Percentiles rank a stretch among this genome's conserved stretches.
Evolutionary conservation across 2,888 invertebrate species (phyloP).

Genomic region (Caenorhabditis sinica): DNA sequence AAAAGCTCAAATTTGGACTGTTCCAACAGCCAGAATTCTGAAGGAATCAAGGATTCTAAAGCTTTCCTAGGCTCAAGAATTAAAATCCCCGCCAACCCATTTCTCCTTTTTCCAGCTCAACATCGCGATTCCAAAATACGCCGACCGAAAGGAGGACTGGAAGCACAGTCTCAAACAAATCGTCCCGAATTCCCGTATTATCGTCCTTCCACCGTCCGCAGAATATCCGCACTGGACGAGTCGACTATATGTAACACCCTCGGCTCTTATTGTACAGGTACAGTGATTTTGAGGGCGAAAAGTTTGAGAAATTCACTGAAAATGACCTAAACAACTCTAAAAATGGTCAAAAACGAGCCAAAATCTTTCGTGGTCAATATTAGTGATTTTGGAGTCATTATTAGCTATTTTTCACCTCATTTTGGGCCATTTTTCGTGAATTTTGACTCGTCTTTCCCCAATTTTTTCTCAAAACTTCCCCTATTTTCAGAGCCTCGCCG

Average conservation of each 20-base stretch:
- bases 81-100: background rate
- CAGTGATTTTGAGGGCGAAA: slow-evolving; percentile 16
- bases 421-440: no score
- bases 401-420: no score
- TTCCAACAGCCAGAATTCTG: no score
- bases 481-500: slow-evolving; percentile 72
- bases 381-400: no score
- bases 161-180: slow-evolving; percentile 73
- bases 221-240: slow-evolving; percentile 75
- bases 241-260: slow-evolving; percentile 83
- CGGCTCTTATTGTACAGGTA: slow-evolving; percentile 79
- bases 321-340: background rate
- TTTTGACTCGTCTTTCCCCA: background rate
- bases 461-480: background rate
- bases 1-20: no score
- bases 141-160: slow-evolving; percentile 64
- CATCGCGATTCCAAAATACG: slow-evolving; percentile 71
- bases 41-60: no score
- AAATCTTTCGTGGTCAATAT: background rate
- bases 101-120: slow-evolving; percentile 51
- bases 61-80: no score
- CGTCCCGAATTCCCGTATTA: slow-evolving; percentile 98
- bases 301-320: background rate
- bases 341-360: background rate
- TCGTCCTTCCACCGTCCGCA: slow-evolving; percentile 91